Evolutionary conservation across 1,140 invertebrate species (phyloP), one percentile per base, ranked within the genome.

Genomic region (Hydropsyche tenuis): DNA sequence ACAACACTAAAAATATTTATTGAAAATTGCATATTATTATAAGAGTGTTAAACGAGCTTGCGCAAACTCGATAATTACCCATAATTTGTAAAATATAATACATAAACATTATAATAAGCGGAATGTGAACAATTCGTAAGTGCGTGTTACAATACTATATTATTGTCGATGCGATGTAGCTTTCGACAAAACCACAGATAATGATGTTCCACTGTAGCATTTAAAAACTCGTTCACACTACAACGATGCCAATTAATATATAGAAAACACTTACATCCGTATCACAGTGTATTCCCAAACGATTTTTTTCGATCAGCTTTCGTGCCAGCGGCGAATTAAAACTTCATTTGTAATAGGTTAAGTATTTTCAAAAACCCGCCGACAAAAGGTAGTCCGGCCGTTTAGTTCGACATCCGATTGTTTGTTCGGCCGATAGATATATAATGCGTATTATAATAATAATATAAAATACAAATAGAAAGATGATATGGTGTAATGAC

Each of bases 311-410:
- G n/a, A n/a, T n/a, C n/a, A n/a, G n/a, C n/a, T n/a, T 48, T 68
- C 65, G 65, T 68, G 65, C 45, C 23, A n/a, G 65, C n/a, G 43
- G 65, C 23, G 65, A 68, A 68, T 68, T 68, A 68, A 68, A 68
- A 68, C 65, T 68, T 68, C 65, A 68, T 68, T 68, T 68, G 65
- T 68, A 68, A 68, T 68, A 68, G 65, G 65, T 48, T 48, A 48
- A 68, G 45, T 48, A 48, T 68, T 68, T 48, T 27, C 30, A 3
- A 9, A 37, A 68, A 22, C 60, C 9, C 23, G 18, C 22, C 11
- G 30, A 63, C 30, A 14, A 65, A 65, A 60, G 22, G 56, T 9
- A 25, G 56, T 11, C 4, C 7, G 11, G 18, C 20, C 18, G 30
- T 37, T 37, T 37, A 37, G 30, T 37, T 37, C 30, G 30, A 37